phyloP scores from a whole-genome alignment of 2,888 invertebrate genomes.

The Orchesellides sinensis region DNA sequence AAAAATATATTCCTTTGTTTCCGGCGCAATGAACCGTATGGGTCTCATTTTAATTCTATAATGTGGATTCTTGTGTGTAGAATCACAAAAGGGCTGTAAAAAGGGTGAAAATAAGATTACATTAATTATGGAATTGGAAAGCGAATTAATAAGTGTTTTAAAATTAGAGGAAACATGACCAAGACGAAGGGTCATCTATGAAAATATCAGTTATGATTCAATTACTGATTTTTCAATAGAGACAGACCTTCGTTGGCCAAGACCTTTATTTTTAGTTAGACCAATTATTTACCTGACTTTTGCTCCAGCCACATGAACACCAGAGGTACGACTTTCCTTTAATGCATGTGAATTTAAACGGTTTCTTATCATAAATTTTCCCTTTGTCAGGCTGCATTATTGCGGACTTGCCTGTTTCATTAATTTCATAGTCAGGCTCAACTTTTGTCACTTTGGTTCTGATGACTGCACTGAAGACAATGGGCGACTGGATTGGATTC shows the following conservation, averaged over 20 bases:
- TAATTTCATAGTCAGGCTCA: not conserved
- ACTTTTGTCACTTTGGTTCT: conserved; percentile 21
- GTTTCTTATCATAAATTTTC: conserved; percentile 90
- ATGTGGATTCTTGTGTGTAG: conserved; percentile 88
- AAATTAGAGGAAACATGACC: too few species aligned
- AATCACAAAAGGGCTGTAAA: conserved; percentile 93
- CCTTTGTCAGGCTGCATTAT: conserved; percentile 84
- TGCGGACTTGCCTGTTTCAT: not conserved
- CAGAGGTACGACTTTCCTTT: conserved; percentile 88
- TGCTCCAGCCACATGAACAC: conserved; percentile 96
- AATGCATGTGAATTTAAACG: conserved; percentile 87
- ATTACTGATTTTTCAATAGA: not conserved
- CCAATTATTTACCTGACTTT: conserved; percentile 83
- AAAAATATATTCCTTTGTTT: conserved; percentile 96
- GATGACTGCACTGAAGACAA: not conserved
- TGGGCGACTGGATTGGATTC: not conserved
- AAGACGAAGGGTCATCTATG: too few species aligned
- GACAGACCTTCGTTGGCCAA: not conserved
- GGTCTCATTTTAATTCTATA: conserved; percentile 88
- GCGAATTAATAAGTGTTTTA: too few species aligned
- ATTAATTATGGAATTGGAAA: too few species aligned
- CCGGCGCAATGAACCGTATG: conserved; percentile 87
- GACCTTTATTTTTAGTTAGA: too few species aligned
- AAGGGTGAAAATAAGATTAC: conserved; percentile 32
- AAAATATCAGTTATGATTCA: not conserved